Conservation (phyloP, 2,113 vertebrate species). For the Misgurnus mizolepis region DNA sequence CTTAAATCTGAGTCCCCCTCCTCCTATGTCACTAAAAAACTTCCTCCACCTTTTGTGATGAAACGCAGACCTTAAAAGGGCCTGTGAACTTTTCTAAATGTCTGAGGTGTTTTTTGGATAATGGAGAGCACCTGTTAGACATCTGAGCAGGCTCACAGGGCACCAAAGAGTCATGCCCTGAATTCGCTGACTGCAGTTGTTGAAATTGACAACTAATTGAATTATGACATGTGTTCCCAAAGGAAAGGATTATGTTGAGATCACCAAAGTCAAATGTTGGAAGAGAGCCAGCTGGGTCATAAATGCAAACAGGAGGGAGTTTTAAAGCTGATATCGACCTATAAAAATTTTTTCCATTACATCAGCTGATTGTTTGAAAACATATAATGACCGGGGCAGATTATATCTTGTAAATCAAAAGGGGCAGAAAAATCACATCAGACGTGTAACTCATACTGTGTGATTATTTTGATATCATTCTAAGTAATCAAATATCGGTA, state of each 20-base stretch:
- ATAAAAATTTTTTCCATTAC: no score
- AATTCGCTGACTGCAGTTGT: not conserved
- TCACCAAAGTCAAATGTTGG: not conserved
- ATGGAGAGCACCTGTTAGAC: constrained; percentile 35
- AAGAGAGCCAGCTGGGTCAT: not conserved
- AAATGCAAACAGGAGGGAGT: not conserved
- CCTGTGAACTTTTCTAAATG: constrained; percentile 4
- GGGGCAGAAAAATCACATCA: no score
- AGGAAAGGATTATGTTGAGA: not conserved
- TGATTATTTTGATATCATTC: no score
- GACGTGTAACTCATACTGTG: no score
- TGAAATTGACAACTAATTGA: constrained; percentile 14
- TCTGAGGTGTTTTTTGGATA: not conserved
- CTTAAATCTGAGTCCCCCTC: constrained; percentile 5
- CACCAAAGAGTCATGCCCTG: not conserved
- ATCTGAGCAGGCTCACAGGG: not conserved
- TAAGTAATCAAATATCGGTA: not conserved
- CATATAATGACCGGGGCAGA: no score
- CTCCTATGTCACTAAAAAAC: not conserved
- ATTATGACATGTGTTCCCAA: constrained; percentile 27
- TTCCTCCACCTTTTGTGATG: constrained; percentile 1
- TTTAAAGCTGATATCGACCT: not conserved
- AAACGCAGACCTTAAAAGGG: constrained; percentile 1
- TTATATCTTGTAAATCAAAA: no score
- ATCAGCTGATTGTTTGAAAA: no score